These are phyloP conservation scores for Psittacus erithacus DNA, from an alignment of 2,113 vertebrate species.

Conservation along the genomic window DNA sequence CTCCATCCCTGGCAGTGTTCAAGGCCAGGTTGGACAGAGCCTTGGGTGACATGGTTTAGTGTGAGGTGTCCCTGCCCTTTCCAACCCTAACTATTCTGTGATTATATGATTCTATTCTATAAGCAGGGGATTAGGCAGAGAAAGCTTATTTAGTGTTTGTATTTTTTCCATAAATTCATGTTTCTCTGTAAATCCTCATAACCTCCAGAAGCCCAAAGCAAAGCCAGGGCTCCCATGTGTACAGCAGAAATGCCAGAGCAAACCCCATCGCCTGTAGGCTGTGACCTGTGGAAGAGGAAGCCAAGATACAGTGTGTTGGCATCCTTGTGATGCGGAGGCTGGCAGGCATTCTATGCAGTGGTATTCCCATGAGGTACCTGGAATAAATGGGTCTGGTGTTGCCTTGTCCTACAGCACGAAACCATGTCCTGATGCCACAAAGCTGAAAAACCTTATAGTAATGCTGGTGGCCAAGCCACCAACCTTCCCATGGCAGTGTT, in stretches of 20 bases:
- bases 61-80: too few species aligned
- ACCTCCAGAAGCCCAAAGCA: background rate
- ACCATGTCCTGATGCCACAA: background rate
- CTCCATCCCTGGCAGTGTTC: too few species aligned
- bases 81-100: too few species aligned
- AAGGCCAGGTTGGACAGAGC: too few species aligned
- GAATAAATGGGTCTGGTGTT: background rate
- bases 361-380: background rate
- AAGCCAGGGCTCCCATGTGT: background rate
- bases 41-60: too few species aligned
- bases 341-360: background rate
- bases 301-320: accelerated
- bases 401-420: background rate
- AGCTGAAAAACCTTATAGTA: accelerated
- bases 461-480: background rate
- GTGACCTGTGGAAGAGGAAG: background rate
- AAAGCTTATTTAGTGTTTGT: background rate
- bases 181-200: background rate
- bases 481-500: accelerated
- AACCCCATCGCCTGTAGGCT: background rate
- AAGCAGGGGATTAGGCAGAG: background rate
- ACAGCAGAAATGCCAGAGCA: accelerated
- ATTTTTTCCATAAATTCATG: background rate
- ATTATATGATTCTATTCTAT: too few species aligned
- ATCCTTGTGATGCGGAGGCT: accelerated